phyloP scores from a whole-genome alignment of 53 echinoderm and acorn worm genomes.

The Mesocentrotus franciscanus region DNA sequence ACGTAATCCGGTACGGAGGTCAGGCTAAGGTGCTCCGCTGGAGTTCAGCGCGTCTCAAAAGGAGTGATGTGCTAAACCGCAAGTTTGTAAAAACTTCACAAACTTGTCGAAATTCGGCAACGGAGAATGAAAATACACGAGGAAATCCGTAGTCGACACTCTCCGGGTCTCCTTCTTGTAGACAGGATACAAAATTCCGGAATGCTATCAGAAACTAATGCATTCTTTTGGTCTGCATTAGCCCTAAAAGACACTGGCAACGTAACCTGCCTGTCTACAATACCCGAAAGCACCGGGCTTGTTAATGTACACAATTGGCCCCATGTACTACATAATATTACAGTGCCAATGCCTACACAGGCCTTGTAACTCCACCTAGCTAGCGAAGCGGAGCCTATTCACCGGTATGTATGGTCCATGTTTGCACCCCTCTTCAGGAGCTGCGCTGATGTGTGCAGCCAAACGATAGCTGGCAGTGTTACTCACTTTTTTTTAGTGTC shows the following conservation, averaged over 20 bases:
- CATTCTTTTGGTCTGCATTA: background rate
- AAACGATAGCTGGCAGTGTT: slow-evolving; percentile 5
- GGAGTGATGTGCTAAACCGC: background rate
- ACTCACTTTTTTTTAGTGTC: too few species aligned
- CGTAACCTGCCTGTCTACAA: background rate
- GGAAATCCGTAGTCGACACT: background rate
- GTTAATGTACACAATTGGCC: background rate
- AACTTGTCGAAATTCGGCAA: background rate
- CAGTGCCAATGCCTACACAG: background rate
- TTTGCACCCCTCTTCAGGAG: background rate
- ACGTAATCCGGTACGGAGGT: background rate
- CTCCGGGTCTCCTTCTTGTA: background rate
- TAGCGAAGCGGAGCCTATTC: background rate
- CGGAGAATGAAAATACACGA: background rate
- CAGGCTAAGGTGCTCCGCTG: background rate
- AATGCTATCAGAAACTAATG: slow-evolving; percentile 28
- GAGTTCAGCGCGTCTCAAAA: background rate
- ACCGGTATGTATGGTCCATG: background rate
- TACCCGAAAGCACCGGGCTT: background rate
- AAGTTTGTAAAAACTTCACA: background rate
- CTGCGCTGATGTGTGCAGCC: background rate
- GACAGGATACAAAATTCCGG: background rate
- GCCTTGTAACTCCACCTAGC: background rate
- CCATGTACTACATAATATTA: background rate
- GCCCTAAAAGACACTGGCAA: background rate